Conservation (phyloP, 1,140 invertebrate species). For the Globodera ellingtonae region DNA sequence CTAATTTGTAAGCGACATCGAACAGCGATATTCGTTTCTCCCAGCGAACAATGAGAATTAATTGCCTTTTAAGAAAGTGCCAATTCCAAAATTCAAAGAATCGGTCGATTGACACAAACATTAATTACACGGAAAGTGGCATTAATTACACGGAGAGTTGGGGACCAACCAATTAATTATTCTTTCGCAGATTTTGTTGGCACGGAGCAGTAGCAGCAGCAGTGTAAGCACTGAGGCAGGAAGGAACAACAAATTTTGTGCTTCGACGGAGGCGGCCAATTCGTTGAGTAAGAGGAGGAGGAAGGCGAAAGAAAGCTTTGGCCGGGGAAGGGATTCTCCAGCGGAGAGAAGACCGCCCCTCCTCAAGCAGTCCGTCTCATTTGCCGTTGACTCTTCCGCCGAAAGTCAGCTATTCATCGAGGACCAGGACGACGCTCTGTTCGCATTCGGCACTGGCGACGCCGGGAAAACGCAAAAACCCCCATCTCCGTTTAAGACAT, state of each 20-base stretch:
- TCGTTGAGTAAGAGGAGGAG: not conserved
- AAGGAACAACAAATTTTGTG: constrained; percentile 10
- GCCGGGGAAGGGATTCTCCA: not conserved
- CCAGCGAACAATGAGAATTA: too few species aligned
- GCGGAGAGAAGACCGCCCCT: not conserved
- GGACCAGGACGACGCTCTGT: not conserved
- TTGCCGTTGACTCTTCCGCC: not conserved
- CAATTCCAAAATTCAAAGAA: too few species aligned
- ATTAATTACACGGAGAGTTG: too few species aligned
- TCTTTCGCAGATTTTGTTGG: constrained; percentile 17
- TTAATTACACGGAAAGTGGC: too few species aligned
- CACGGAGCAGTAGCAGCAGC: constrained; percentile 22
- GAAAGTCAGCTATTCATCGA: constrained; percentile 5
- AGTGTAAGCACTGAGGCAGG: constrained; percentile 1
- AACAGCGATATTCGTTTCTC: too few species aligned
- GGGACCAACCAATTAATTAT: not conserved
- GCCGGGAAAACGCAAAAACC: not conserved
- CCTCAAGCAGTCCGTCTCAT: not conserved
- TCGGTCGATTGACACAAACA: too few species aligned
- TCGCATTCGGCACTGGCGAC: not conserved
- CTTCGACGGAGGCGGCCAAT: constrained; percentile 7
- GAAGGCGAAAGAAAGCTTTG: not conserved
- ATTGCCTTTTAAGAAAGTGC: too few species aligned
- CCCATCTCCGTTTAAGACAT: not conserved
- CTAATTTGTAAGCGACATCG: too few species aligned